Percentiles rank a stretch among this genome's conserved stretches.
Conservation (phyloP, 2,113 vertebrate genomes). For the Larimichthys crocea region DNA sequence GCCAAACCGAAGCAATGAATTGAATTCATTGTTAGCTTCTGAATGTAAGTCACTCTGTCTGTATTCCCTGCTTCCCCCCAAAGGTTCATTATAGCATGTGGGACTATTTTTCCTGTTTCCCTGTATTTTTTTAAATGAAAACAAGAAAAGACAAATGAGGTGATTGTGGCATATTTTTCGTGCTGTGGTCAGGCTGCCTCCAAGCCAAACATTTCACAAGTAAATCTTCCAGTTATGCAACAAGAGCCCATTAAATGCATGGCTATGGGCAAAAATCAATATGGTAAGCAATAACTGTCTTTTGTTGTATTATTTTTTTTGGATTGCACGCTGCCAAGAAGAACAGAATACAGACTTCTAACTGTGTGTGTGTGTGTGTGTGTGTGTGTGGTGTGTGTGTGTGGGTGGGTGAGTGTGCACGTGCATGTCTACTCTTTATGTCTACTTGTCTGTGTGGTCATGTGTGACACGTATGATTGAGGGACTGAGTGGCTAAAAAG, state of each 20-base stretch:
- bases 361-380: background rate
- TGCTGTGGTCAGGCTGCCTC: conserved; percentile 46
- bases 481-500: conserved; percentile 27
- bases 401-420: background rate
- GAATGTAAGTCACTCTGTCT: conserved; percentile 50
- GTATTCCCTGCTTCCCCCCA: conserved; percentile 15
- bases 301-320: conserved; percentile 44
- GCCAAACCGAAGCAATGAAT: conserved; percentile 72
- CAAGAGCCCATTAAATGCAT: conserved; percentile 37
- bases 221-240: conserved; percentile 66
- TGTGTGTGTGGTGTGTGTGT: background rate
- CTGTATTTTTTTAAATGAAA: conserved; percentile 50
- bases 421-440: background rate
- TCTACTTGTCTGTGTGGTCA: conserved; percentile 44
- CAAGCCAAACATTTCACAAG: conserved; percentile 64
- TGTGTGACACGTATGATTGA: conserved; percentile 36
- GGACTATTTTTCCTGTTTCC: conserved; percentile 66
- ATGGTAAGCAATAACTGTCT: conserved; percentile 37
- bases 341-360: conserved; percentile 9
- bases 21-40: conserved; percentile 69
- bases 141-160: conserved; percentile 64
- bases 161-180: conserved; percentile 55
- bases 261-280: conserved; percentile 54
- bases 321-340: conserved; percentile 18
- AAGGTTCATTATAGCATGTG: conserved; percentile 63